Evolutionary conservation across 2,888 invertebrate genomes (phyloP).

Genomic region (Atethmia centrago): DNA sequence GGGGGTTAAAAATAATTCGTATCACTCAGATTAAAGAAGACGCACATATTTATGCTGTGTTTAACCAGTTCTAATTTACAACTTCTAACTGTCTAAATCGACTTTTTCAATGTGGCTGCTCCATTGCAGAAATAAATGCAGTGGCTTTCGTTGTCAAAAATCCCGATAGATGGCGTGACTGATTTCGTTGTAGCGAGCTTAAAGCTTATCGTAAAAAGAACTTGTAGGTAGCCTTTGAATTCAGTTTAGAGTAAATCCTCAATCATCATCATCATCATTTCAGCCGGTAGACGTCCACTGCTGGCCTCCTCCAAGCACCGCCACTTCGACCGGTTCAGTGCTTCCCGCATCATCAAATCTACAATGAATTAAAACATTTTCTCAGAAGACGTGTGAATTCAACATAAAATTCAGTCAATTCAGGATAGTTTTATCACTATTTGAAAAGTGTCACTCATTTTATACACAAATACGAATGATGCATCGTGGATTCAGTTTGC

Average conservation of each 20-base stretch:
- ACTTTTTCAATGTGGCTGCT: neutral
- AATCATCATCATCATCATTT: no score
- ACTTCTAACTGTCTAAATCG: neutral
- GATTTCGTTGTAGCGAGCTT: constrained; percentile 9
- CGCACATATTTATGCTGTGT: no score
- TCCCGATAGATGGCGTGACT: constrained; percentile 46
- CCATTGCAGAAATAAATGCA: neutral
- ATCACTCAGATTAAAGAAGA: no score
- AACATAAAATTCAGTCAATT: neutral
- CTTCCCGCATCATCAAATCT: no score
- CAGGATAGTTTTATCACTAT: neutral
- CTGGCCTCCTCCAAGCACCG: no score
- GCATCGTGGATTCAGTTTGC: neutral
- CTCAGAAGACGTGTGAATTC: neutral
- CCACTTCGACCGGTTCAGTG: no score
- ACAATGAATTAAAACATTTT: neutral
- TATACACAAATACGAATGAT: neutral
- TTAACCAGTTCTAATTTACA: neutral
- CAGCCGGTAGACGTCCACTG: no score
- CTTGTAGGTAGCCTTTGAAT: neutral
- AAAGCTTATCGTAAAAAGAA: neutral
- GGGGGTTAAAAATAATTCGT: no score
- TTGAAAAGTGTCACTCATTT: neutral
- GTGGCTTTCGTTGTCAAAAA: neutral
- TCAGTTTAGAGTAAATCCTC: no score